phyloP scores from a whole-genome alignment of 2,797 vertebrate genomes.

The Smutsia gigantea region DNA sequence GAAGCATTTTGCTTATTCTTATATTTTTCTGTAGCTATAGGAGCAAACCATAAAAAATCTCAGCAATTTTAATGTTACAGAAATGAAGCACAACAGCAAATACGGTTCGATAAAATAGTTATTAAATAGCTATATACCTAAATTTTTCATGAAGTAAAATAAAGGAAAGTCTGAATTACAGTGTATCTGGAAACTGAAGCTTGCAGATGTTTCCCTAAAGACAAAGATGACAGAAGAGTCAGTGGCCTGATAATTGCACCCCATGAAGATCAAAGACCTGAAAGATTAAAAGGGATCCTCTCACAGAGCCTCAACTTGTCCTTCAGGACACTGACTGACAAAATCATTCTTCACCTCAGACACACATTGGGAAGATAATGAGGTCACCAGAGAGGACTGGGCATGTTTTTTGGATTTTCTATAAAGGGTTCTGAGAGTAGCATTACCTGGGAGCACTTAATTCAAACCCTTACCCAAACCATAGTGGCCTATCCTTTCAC shows the following conservation, averaged over 20 bases:
- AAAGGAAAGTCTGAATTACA: constrained; percentile 1
- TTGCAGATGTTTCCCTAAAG: constrained; percentile 46
- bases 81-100: not conserved
- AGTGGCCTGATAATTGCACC: constrained; percentile 69
- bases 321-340: constrained; percentile 63
- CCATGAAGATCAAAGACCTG: constrained; percentile 66
- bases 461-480: not conserved
- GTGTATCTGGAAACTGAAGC: constrained; percentile 1
- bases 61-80: not conserved
- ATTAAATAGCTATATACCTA: not conserved
- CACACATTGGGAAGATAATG: constrained; percentile 67
- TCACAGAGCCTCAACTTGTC: constrained; percentile 41
- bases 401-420: constrained; percentile 34
- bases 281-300: constrained; percentile 58
- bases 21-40: not conserved
- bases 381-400: constrained; percentile 72
- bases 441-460: constrained; percentile 40
- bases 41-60: not conserved
- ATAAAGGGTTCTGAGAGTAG: constrained; percentile 27
- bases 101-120: not conserved
- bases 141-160: constrained; percentile 50
- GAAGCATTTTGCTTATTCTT: not conserved
- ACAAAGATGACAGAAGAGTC: constrained; percentile 62
- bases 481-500: not conserved
- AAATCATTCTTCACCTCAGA: constrained; percentile 67